These are phyloP conservation scores for Tethya wilhelma DNA, from an alignment of 37 sponge, comb jelly and placozoan species.

Conservation along the genomic window DNA sequence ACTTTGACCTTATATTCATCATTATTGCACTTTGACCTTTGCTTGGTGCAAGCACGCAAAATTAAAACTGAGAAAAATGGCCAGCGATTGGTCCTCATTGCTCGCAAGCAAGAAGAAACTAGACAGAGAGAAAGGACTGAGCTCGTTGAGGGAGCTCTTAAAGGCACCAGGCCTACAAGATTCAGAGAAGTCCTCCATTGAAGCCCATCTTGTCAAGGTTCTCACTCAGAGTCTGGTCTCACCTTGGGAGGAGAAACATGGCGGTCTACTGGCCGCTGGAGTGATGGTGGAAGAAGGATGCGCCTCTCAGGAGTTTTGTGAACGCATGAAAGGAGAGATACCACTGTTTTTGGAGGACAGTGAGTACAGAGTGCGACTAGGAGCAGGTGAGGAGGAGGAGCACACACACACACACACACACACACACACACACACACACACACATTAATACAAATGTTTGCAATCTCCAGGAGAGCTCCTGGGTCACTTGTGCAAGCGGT, in stretches of 20 bases:
- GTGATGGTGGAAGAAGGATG: slow-evolving; percentile 7
- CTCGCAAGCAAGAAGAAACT: slow-evolving; percentile 63
- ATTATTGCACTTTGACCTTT: too few species aligned
- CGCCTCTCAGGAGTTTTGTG: background rate
- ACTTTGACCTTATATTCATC: too few species aligned
- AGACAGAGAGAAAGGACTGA: slow-evolving; percentile 77
- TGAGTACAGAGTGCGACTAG: slow-evolving; percentile 63
- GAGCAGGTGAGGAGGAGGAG: slow-evolving; percentile 65
- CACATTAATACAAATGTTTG: too few species aligned
- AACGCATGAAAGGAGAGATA: slow-evolving; percentile 17
- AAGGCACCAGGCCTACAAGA: background rate
- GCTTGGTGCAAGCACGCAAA: too few species aligned
- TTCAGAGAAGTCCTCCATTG: background rate
- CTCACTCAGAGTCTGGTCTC: background rate
- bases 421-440: too few species aligned
- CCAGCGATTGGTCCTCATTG: too few species aligned
- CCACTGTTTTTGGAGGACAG: slow-evolving; percentile 57
- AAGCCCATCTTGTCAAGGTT: background rate
- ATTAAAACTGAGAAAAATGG: too few species aligned
- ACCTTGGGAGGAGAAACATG: slow-evolving; percentile 72
- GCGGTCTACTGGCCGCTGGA: slow-evolving; percentile 52
- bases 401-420: background rate
- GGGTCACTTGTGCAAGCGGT: slow-evolving; percentile 55
- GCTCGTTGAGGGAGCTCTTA: slow-evolving; percentile 18
- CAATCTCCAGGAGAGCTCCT: slow-evolving; percentile 73